phyloP scores from a whole-genome alignment of 2,888 invertebrate species.

The Diaperis boleti region DNA sequence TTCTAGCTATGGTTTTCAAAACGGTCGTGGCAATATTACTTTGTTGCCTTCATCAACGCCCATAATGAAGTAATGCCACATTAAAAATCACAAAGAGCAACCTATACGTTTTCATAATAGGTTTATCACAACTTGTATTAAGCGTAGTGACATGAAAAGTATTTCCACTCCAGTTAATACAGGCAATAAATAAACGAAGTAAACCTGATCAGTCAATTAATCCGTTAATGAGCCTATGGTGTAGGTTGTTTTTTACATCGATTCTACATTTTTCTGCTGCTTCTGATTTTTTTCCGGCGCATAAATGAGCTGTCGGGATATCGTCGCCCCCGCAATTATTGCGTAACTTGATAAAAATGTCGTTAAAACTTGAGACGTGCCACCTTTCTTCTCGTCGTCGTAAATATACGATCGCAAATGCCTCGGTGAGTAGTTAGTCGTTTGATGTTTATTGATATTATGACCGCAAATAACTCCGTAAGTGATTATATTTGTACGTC shows the following conservation, averaged over 20 bases:
- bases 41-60: constrained; percentile 1
- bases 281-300: constrained; percentile 2
- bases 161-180: constrained; percentile 25
- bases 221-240: constrained; percentile 30
- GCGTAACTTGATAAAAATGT: constrained; percentile 23
- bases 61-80: constrained; percentile 18
- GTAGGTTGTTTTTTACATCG: not conserved
- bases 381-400: constrained; percentile 28
- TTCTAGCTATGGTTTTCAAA: not conserved
- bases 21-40: not conserved
- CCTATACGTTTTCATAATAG: constrained; percentile 30
- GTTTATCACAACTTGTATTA: constrained; percentile 25
- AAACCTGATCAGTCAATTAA: constrained; percentile 34
- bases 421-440: constrained; percentile 37
- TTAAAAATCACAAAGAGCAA: constrained; percentile 24
- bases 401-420: constrained; percentile 38
- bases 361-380: constrained; percentile 26
- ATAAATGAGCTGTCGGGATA: not conserved
- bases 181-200: constrained; percentile 24
- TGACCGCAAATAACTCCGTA: constrained; percentile 37
- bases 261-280: not conserved
- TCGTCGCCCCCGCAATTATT: not conserved
- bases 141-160: constrained; percentile 12
- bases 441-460: constrained; percentile 45
- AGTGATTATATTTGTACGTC: constrained; percentile 41